These are phyloP conservation scores for Macrotrachela quadricornifera DNA, from an alignment of 1,140 invertebrate genomes.

Conservation along the genomic window DNA sequence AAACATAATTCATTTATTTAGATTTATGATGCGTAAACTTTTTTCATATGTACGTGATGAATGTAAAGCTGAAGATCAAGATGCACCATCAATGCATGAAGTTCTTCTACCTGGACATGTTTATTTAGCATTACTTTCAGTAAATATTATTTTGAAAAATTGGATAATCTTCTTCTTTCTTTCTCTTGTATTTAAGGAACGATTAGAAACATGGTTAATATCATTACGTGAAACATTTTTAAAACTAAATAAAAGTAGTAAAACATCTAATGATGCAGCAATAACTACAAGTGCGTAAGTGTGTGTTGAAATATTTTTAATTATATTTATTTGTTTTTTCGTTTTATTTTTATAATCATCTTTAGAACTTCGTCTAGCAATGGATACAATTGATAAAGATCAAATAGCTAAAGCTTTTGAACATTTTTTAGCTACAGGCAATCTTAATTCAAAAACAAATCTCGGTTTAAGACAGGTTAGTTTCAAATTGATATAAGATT, in stretches of 20 bases:
- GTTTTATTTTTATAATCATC: not conserved
- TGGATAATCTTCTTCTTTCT: not conserved
- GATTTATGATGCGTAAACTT: conserved; percentile 71
- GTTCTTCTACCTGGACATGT: conserved; percentile 68
- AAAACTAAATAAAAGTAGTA: not conserved
- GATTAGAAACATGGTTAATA: not conserved
- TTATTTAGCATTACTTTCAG: conserved; percentile 47
- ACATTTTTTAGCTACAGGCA: conserved; percentile 68
- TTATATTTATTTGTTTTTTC: no score
- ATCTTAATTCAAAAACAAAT: conserved; percentile 46
- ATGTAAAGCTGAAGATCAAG: conserved; percentile 59
- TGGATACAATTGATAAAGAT: no score
- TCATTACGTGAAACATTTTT: not conserved
- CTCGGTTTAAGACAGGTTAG: conserved; percentile 57
- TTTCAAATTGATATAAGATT: no score
- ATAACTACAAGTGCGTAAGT: no score
- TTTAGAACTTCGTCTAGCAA: not conserved
- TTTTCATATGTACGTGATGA: conserved; percentile 59
- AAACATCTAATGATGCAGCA: not conserved
- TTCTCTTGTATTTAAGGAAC: not conserved
- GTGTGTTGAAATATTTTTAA: no score
- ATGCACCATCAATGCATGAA: conserved; percentile 87
- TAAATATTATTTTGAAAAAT: conserved; percentile 12
- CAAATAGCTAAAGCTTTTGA: conserved; percentile 33
- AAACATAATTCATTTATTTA: conserved; percentile 12